Conservation (phyloP, 2,113 vertebrate genomes). For the Dipodomys spectabilis region DNA sequence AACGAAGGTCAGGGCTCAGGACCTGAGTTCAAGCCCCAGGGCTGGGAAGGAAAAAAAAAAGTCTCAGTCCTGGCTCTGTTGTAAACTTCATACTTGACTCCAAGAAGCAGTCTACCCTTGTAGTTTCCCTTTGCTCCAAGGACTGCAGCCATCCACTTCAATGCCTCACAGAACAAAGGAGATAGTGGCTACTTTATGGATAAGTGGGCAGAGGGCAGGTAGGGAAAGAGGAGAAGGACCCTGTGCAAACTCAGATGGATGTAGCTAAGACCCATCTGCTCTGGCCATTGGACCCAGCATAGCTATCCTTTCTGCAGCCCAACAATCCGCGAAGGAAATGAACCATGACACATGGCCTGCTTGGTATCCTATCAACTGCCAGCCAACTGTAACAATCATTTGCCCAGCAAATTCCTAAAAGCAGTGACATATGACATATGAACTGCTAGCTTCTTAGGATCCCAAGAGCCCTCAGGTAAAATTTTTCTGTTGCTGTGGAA, state of each 20-base stretch:
- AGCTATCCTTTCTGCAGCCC: not conserved
- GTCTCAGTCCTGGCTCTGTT: not conserved
- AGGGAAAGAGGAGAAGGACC: not conserved
- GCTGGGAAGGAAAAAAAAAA: no score
- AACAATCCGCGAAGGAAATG: not conserved
- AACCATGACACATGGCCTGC: not conserved
- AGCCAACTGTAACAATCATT: not conserved
- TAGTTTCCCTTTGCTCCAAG: not conserved
- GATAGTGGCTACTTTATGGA: not conserved
- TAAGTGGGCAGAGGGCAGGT: not conserved
- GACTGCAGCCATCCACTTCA: not conserved
- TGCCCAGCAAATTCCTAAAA: not conserved
- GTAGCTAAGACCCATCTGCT: not conserved
- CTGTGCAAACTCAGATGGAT: not conserved
- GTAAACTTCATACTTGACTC: conserved; percentile 4
- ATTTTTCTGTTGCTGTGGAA: not conserved
- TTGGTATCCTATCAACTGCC: not conserved
- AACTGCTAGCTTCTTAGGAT: not conserved
- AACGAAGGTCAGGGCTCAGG: no score
- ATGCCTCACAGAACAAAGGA: not conserved
- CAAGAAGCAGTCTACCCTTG: not conserved
- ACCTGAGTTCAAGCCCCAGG: no score
- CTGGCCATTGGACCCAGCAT: not conserved
- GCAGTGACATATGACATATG: not conserved
- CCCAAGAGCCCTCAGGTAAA: not conserved